Evolutionary conservation across 2,113 vertebrate species (phyloP), one percentile per base, ranked within the genome.

Genomic region (Papio anubis): DNA sequence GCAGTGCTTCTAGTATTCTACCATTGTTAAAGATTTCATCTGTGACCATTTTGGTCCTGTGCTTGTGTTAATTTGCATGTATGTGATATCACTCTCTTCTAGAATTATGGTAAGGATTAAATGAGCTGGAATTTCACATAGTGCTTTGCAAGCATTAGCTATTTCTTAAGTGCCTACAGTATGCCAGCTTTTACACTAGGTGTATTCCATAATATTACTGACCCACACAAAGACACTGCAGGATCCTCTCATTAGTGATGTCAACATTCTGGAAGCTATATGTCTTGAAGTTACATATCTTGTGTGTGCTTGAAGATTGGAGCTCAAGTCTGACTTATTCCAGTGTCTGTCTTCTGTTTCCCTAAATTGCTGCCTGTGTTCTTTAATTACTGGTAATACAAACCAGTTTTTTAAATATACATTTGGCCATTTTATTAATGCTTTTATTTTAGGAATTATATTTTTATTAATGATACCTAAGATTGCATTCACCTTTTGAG

Each of bases 381-480:
- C 50, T 86, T 78, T 40, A 16, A 18, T 72, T 82, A 73, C 17
- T 61, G 52, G 10, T 88, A 57, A n/a, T 18, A 18, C 38, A 72
- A n/a, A 75, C 27, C 57, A 5, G 2, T 80, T 81, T 88, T 88
- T 89, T 35, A 38, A 27, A 55, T 59, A 40, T 45, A 11, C n/a
- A 75, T 79, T 30, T 83, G 73, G 40, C 76, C 75, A 18, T 82
- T 64, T 66, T 94, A 48, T 76, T 30, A 73, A 61, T 96, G 72
- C 2, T 78, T 66, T 95, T n/a, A 81, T n/a, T 92, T 93, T 94
- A n/a, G 38, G 93, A 92, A 52, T 73, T 87, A n/a, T n/a, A 72
- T 52, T 89, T 92, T 81, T 52, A 32, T 40, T 79, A 52, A 48
- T 66, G 45, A 70, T 81, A 11, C 32, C 66, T 90, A n/a, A 73